Conservation (phyloP, 2,113 vertebrate genomes). For the Cygnus buccinator region DNA sequence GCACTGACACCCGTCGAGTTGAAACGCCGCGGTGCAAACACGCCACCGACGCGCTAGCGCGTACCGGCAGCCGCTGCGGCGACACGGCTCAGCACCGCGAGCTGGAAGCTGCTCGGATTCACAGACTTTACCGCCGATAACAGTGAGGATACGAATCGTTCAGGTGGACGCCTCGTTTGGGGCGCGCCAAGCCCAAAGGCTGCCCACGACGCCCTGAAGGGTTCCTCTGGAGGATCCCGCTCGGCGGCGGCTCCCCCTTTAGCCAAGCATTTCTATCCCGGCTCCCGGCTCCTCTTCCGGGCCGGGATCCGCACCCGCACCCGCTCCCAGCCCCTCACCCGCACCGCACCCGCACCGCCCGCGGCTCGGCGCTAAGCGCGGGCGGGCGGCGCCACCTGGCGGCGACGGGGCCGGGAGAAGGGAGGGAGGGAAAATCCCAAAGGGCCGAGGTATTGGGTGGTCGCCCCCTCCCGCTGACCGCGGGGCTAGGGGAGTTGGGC, state of each 20-base stretch:
- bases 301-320: neutral
- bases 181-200: neutral
- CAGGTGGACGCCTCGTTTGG: neutral
- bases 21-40: neutral
- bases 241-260: neutral
- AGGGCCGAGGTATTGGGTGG: neutral
- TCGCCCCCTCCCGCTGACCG: neutral
- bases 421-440: neutral
- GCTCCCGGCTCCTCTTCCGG: too few relatives aligned
- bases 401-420: neutral
- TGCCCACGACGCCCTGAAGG: neutral
- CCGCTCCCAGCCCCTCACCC: neutral
- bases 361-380: neutral
- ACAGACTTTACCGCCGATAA: too few relatives aligned
- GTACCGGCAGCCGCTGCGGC: neutral
- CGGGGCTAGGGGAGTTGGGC: neutral
- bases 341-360: neutral
- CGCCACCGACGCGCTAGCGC: neutral
- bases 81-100: neutral
- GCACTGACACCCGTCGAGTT: neutral
- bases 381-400: conserved; percentile 67
- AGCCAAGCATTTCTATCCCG: neutral
- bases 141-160: too few relatives aligned
- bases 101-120: neutral
- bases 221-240: neutral